These are phyloP conservation scores for Bos javanicus DNA, from an alignment of 2,113 vertebrate species.

Conservation along the genomic window DNA sequence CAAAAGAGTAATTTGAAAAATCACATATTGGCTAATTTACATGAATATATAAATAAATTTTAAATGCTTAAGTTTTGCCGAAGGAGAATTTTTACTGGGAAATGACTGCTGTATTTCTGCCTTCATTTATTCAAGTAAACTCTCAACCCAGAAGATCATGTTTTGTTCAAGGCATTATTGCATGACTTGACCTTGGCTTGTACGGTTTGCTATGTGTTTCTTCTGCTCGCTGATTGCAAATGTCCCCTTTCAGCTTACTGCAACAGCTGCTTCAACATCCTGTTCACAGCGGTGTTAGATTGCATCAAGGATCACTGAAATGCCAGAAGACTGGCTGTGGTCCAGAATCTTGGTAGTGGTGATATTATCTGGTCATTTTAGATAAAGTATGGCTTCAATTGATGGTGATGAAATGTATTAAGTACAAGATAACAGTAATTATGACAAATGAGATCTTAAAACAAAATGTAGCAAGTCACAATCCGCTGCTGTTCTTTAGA, in stretches of 20 bases:
- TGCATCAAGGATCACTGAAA: constrained; percentile 59
- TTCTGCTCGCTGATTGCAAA: background rate
- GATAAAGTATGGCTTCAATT: constrained; percentile 48
- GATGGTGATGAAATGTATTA: constrained; percentile 53
- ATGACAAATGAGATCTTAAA: constrained; percentile 49
- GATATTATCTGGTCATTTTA: constrained; percentile 68
- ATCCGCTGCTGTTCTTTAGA: constrained; percentile 6
- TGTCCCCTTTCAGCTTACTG: background rate
- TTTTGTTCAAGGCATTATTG: background rate
- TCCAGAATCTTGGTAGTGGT: constrained; percentile 44
- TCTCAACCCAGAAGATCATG: background rate
- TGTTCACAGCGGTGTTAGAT: constrained; percentile 71
- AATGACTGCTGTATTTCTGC: background rate
- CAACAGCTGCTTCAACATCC: constrained; percentile 72
- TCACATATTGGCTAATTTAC: background rate
- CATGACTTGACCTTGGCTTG: background rate
- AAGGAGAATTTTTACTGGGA: background rate
- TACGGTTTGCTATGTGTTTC: background rate
- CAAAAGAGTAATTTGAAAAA: background rate
- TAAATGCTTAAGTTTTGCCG: background rate
- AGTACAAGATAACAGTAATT: constrained; percentile 30
- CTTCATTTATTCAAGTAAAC: background rate
- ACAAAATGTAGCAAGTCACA: background rate
- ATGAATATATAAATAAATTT: background rate
- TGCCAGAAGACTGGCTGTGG: constrained; percentile 54